Base-by-base conservation (phyloP, 1,140 invertebrate genomes). In the Limonius californicus region DNA sequence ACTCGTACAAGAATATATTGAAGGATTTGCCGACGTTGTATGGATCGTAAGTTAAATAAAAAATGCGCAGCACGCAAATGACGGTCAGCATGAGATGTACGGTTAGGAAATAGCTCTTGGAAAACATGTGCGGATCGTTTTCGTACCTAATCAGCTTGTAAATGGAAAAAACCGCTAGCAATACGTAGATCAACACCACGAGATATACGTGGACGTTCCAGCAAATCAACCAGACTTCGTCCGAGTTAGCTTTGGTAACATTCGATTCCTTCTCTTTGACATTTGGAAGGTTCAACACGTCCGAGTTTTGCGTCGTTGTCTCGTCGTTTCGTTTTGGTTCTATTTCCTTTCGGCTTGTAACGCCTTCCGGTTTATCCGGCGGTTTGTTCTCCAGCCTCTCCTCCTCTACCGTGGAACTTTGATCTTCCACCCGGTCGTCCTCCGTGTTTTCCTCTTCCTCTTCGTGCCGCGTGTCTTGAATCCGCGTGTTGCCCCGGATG, bases 171-270 rank as follows among this genome's bases (percentile, higher is more conserved):
- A 91, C 80, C 0, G 89, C 89, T 66, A 95, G 77, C 7, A 94
- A 76, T 0, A 89, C 87, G 71, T 94, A 95, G 66, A 92, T 81
- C 11, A 88, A 84, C 0, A 90, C 92, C 0, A 89, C 88, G 9
- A 90, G 74, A 78, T 95, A 95, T 0, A 95, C 88, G 70, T 95
- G 92, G 11, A 95, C 81, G 65, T 92, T 90, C 92, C 92, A 95
- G 1, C 91, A 90, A 67, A 91, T 86, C 0, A 85, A 83, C 87
- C 88, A 90, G 0, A 86, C 87, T 11, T 78, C 80, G 58, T 80
- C 73, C 0, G 67, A 66, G 12, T 62, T 68, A 18, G 67, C 67
- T 54, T 68, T 70, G 2, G 74, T 74, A 9, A 73, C 70, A 47
- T 76, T 76, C 1, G 58, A 57, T 9, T 72, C 68, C 55, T 74